Evolutionary conservation across 2,888 invertebrate species (phyloP).

Genomic region (Eupithecia exiguata): DNA sequence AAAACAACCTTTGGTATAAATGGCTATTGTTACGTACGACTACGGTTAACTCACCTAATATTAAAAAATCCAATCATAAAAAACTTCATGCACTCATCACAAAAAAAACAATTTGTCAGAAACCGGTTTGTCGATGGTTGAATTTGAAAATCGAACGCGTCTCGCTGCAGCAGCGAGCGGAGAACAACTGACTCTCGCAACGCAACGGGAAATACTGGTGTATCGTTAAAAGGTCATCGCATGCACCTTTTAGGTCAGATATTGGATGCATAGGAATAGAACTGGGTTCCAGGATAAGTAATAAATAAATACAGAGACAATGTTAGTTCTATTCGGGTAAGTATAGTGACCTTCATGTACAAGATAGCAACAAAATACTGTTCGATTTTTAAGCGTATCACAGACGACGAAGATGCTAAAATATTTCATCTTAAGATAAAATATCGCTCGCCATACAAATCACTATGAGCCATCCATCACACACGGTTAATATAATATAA

Average conservation of each 20-base stretch:
- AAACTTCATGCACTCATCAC: conserved; percentile 33
- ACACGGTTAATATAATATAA: too few species aligned
- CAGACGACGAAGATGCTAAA: too few species aligned
- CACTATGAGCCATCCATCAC: too few species aligned
- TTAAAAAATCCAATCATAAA: conserved; percentile 44
- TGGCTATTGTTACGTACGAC: too few species aligned
- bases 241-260: conserved; percentile 17
- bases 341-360: too few species aligned
- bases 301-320: neutral
- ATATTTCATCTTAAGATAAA: too few species aligned
- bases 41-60: conserved; percentile 42
- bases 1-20: too few species aligned
- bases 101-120: conserved; percentile 35
- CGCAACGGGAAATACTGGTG: conserved; percentile 43
- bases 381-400: too few species aligned
- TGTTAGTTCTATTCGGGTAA: too few species aligned
- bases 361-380: too few species aligned
- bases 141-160: conserved; percentile 59
- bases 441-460: too few species aligned
- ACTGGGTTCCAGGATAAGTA: neutral
- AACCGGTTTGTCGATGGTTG: conserved; percentile 44
- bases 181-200: conserved; percentile 57
- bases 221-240: conserved; percentile 41
- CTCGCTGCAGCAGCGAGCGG: conserved; percentile 64
- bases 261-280: conserved; percentile 8